Percentiles rank a stretch among this genome's conserved stretches.
These are phyloP conservation scores for Prionace glauca DNA, from an alignment of 2,797 vertebrate species.

Conservation along the genomic window DNA sequence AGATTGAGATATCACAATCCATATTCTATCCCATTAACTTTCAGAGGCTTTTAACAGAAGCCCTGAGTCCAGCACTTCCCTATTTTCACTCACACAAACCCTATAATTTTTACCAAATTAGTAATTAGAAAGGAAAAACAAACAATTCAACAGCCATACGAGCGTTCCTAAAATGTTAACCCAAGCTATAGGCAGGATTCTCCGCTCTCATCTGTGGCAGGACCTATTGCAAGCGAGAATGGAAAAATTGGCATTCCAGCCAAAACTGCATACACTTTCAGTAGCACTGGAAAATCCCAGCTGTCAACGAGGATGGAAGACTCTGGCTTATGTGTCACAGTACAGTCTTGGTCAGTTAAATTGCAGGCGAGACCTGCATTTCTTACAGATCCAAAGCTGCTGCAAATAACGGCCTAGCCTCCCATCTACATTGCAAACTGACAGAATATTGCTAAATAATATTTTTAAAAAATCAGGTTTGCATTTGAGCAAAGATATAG, in stretches of 20 bases:
- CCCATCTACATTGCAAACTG: background rate
- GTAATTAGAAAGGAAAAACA: background rate
- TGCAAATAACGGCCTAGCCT: background rate
- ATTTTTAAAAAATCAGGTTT: background rate
- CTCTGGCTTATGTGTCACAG: background rate
- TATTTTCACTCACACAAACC: too few relatives aligned
- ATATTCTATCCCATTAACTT: too few relatives aligned
- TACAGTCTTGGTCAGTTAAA: background rate
- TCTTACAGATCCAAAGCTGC: background rate
- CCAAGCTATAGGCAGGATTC: background rate
- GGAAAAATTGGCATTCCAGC: too few relatives aligned
- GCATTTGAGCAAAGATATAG: background rate
- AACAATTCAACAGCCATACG: background rate
- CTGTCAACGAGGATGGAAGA: too few relatives aligned
- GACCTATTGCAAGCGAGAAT: too few relatives aligned
- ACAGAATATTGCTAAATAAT: background rate
- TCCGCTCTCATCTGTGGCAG: too few relatives aligned
- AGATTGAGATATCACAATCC: too few relatives aligned
- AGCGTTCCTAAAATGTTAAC: background rate
- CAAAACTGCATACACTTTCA: too few relatives aligned
- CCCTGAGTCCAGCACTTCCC: too few relatives aligned
- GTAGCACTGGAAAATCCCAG: too few relatives aligned
- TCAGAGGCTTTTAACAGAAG: too few relatives aligned
- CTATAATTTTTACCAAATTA: background rate
- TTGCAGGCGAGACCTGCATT: background rate